Percentiles rank a stretch among this genome's conserved stretches.
phyloP scores from a whole-genome alignment of 2,113 vertebrate genomes.

The Poecile atricapillus region DNA sequence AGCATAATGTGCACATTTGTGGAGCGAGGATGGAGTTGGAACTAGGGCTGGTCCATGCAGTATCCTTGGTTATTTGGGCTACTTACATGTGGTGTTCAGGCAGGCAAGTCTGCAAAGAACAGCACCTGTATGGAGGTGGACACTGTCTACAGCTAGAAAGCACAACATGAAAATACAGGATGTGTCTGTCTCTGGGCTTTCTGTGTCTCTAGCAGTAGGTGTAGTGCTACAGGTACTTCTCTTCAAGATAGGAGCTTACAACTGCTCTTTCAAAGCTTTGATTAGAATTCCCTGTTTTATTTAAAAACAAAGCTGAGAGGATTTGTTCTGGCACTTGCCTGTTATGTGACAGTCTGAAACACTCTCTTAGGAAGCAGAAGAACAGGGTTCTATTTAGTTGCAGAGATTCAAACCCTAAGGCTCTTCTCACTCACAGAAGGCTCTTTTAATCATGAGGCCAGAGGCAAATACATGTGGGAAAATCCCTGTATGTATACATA shows the following conservation, averaged over 20 bases:
- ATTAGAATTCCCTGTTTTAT: not conserved
- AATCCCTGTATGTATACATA: not conserved
- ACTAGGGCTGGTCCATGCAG: not conserved
- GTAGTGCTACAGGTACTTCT: not conserved
- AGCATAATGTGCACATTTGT: fast-evolving
- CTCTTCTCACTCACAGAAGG: not conserved
- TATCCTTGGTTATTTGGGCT: not conserved
- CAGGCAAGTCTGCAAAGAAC: not conserved
- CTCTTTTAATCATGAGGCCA: not conserved
- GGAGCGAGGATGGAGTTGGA: fast-evolving
- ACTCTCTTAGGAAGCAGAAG: not conserved
- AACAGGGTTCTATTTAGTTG: not conserved
- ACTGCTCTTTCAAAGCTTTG: not conserved
- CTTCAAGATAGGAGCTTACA: not conserved
- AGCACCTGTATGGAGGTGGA: not conserved
- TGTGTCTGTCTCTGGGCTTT: not conserved
- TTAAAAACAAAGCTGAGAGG: not conserved
- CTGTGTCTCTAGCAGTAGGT: not conserved
- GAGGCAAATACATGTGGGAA: not conserved
- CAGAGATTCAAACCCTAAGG: not conserved
- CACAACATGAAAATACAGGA: not conserved
- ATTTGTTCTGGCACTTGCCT: not conserved
- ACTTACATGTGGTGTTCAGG: not conserved
- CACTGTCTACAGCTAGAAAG: not conserved
- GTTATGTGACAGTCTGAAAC: not conserved